Base-by-base conservation (phyloP, 2,113 vertebrate genomes). In the Promerops cafer region DNA sequence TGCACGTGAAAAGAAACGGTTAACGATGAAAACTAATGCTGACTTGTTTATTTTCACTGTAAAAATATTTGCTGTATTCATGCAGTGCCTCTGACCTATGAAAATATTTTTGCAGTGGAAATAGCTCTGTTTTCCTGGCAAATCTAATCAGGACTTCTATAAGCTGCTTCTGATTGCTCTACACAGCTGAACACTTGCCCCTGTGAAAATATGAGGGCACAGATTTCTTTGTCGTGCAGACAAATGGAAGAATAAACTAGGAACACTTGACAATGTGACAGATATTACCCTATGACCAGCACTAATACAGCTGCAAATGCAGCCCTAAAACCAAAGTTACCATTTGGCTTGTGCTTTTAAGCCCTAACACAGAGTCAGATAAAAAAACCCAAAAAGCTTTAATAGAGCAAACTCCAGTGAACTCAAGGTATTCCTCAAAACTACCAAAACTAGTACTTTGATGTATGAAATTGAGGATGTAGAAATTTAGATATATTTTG, bases 101-200 rank as follows among this genome's bases (percentile, higher is more conserved):
- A 96, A 96, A 96, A 96, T 94, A 97, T 94, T 96, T 95, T 93
- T 90, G 69, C 75, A 88, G 64, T 96, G 44, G 54, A 96, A 96
- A 96, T 86, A 96, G 92, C 68, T 96, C 84, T 81, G 79, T 94
- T 88, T 93, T 96, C 75, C 82, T 96, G 87, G 92, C 92, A 96
- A 91, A 84, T 70, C 35, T 76, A 76, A 77, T 89, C 75, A 83
- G 31, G 64, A 90, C 47, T 54, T 80, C 71, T 80, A 47, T 27
- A 74, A 59, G 64, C 75, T 94, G 14, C 69, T 92, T 57, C 84
- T 91, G 54, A 44, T 21, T 68, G 56, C 84, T 63, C 59, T 74
- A 50, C 54, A 35, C 19, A 76, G 57, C 70, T 70, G 26, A 87
- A 77, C 52, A 76, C 45, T 27, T 44, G 74, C 45, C 74, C 52